Evolutionary conservation across 64 coral and sea anemone species (phyloP).

Genomic region (Platygyra sinensis): DNA sequence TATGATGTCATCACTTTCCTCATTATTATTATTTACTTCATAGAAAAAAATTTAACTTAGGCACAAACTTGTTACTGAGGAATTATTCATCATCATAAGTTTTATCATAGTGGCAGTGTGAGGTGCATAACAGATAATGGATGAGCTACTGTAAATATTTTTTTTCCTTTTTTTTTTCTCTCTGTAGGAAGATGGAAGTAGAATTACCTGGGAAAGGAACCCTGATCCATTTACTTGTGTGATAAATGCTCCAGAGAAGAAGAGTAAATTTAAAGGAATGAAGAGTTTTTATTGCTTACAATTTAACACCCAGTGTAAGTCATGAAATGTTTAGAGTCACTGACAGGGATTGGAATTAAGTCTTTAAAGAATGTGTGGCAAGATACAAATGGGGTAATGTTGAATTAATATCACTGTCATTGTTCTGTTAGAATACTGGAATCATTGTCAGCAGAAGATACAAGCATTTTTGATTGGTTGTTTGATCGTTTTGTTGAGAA

Average conservation of each 20-base stretch:
- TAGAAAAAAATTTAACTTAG: no score
- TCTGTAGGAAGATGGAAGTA: constrained; percentile 42
- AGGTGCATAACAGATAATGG: no score
- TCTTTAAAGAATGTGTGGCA: not conserved
- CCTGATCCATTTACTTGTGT: constrained; percentile 75
- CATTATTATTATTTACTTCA: no score
- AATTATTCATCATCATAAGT: no score
- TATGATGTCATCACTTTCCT: no score
- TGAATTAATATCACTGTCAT: not conserved
- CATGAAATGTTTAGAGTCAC: not conserved
- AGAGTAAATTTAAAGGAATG: constrained; percentile 99
- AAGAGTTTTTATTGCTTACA: constrained; percentile 99
- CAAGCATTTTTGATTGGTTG: constrained; percentile 99
- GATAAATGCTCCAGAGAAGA: constrained; percentile 92
- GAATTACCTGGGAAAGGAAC: constrained; percentile 59
- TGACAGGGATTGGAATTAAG: not conserved
- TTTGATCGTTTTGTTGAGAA: constrained; percentile 86
- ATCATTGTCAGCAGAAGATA: constrained; percentile 90
- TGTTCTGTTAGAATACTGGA: constrained; percentile 66
- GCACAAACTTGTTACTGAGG: no score
- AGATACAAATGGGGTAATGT: not conserved
- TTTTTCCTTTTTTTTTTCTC: not conserved
- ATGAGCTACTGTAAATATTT: not conserved
- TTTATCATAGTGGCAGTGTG: no score
- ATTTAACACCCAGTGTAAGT: constrained; percentile 90